Conservation (phyloP, 1,140 invertebrate genomes). For the Tribolium castaneum region DNA sequence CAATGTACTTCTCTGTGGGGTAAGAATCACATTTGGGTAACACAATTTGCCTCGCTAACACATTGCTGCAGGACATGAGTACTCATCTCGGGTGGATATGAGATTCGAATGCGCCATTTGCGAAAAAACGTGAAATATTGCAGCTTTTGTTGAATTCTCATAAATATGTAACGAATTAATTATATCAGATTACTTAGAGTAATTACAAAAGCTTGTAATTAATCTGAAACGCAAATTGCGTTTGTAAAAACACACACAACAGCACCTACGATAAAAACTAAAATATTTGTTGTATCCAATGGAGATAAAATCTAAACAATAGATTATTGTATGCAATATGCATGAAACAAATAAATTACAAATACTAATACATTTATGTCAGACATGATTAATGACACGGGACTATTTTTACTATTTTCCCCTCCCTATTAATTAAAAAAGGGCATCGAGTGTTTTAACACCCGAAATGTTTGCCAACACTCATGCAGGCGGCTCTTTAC, state of each 20-base stretch:
- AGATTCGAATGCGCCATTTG: not conserved
- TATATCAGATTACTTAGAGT: constrained; percentile 6
- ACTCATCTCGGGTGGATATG: constrained; percentile 2
- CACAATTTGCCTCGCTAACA: constrained; percentile 53
- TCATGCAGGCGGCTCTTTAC: not conserved
- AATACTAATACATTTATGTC: constrained; percentile 51
- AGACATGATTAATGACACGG: constrained; percentile 45
- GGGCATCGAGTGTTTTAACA: constrained; percentile 20
- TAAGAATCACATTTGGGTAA: constrained; percentile 54
- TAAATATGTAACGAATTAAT: constrained; percentile 23
- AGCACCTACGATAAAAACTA: constrained; percentile 8
- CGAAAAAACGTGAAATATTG: not conserved
- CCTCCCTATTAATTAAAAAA: constrained; percentile 10
- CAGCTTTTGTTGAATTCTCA: not conserved
- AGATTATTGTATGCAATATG: constrained; percentile 49
- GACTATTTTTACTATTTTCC: constrained; percentile 33
- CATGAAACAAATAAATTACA: constrained; percentile 52
- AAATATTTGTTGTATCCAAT: constrained; percentile 22
- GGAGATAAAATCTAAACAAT: constrained; percentile 40
- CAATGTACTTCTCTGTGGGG: constrained; percentile 45
- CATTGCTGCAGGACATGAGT: constrained; percentile 40
- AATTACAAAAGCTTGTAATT: constrained; percentile 17
- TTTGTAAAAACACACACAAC: not conserved
- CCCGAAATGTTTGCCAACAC: constrained; percentile 32
- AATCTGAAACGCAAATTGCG: constrained; percentile 5